A percentile compares a stretch with the other conserved stretches of the same genome.
Conservation (phyloP, 2,113 vertebrate species). For the Archilochus colubris region DNA sequence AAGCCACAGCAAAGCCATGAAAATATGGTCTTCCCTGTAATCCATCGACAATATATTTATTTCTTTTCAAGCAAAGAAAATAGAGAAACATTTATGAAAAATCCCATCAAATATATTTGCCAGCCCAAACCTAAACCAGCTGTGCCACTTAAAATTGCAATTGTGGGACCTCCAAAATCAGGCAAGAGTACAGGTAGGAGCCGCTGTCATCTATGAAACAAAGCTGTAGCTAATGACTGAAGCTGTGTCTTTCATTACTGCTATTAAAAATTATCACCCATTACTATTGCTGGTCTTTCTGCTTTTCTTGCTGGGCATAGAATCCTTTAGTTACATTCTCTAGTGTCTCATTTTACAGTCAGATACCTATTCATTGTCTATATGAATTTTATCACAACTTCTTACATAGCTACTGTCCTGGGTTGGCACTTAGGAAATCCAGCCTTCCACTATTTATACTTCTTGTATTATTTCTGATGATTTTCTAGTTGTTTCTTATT, state of each 20-base stretch:
- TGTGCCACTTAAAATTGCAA: constrained; percentile 84
- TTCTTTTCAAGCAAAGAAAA: constrained; percentile 90
- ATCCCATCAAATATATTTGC: constrained; percentile 90
- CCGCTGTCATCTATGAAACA: neutral
- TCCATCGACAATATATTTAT: constrained; percentile 91
- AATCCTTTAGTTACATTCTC: neutral
- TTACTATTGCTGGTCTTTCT: neutral
- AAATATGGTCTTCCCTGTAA: constrained; percentile 77
- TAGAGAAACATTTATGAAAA: constrained; percentile 85
- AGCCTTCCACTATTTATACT: neutral
- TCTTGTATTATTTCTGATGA: neutral
- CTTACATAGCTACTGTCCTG: neutral
- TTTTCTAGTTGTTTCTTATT: neutral
- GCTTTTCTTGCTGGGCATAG: neutral
- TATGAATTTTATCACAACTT: neutral
- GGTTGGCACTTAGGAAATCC: neutral
- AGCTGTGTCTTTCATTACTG: neutral
- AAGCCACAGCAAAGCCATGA: constrained; percentile 78
- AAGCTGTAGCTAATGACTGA: neutral
- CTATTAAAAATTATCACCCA: neutral
- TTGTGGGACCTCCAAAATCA: constrained; percentile 92
- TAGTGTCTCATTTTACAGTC: neutral
- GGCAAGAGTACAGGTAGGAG: constrained; percentile 91
- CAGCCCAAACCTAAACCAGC: constrained; percentile 83
- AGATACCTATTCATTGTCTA: neutral